Percentiles rank a stretch among this genome's conserved stretches.
Evolutionary conservation across 2,113 vertebrate species (phyloP).

Genomic region (Podilymbus podiceps): DNA sequence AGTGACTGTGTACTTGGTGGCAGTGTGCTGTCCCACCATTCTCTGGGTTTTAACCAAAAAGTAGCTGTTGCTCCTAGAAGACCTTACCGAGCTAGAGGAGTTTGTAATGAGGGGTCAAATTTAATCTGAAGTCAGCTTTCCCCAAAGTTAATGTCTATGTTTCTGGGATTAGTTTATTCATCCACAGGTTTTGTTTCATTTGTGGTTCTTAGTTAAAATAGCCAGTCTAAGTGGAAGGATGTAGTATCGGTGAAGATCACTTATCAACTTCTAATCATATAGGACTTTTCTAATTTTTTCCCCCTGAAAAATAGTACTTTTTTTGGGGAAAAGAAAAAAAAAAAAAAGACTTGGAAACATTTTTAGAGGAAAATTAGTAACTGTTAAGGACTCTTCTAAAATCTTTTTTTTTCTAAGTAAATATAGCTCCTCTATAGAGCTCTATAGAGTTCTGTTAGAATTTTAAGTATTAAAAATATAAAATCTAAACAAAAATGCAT

Average conservation of each 20-base stretch:
- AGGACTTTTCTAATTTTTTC: background rate
- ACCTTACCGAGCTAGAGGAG: background rate
- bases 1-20: background rate
- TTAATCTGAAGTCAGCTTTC: background rate
- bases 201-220: background rate
- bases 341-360: background rate
- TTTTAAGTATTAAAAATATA: background rate
- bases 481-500: rapidly evolving
- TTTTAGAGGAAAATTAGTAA: background rate
- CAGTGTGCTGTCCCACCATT: background rate
- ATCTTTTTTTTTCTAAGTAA: background rate
- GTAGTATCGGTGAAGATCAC: too few species aligned
- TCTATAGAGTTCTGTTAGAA: rapidly evolving
- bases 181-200: background rate
- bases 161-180: background rate
- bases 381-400: background rate
- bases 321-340: background rate
- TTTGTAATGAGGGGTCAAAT: background rate
- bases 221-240: background rate
- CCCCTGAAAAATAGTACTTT: background rate
- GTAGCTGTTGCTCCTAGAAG: background rate
- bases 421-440: background rate
- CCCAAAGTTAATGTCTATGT: background rate
- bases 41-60: background rate
- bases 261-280: background rate